Conservation (phyloP, 2,888 invertebrate genomes). For the Andricus curvator region DNA sequence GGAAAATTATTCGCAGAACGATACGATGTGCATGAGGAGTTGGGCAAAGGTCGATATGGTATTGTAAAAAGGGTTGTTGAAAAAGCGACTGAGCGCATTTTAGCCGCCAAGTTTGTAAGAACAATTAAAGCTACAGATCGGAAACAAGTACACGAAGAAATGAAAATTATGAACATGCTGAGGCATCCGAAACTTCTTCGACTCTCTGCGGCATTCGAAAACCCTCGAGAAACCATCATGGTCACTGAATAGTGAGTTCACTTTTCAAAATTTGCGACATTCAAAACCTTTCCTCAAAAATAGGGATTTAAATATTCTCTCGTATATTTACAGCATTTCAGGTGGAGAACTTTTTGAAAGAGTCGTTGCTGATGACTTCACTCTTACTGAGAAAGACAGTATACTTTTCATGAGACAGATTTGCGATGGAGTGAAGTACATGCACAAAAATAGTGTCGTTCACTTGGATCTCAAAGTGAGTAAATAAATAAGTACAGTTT, state of each 20-base stretch:
- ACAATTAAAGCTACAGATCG: slow-evolving; percentile 87
- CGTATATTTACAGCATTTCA: slow-evolving; percentile 84
- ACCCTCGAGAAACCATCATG: slow-evolving; percentile 88
- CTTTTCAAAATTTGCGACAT: neutral
- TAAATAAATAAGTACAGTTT: neutral
- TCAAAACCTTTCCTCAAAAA: neutral
- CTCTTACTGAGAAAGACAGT: slow-evolving; percentile 89
- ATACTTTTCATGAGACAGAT: slow-evolving; percentile 94
- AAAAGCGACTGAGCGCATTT: slow-evolving; percentile 82
- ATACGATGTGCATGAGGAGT: slow-evolving; percentile 85
- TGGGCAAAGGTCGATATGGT: slow-evolving; percentile 88
- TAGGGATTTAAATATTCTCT: slow-evolving; percentile 41
- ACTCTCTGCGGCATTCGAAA: slow-evolving; percentile 90
- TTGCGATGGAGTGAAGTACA: slow-evolving; percentile 93
- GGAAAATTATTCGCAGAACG: slow-evolving; percentile 82
- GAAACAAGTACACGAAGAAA: slow-evolving; percentile 89
- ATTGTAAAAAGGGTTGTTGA: slow-evolving; percentile 86
- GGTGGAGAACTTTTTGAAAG: slow-evolving; percentile 97
- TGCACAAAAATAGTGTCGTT: slow-evolving; percentile 90
- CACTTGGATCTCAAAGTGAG: slow-evolving; percentile 93
- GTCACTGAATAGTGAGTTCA: slow-evolving; percentile 93
- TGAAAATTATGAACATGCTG: slow-evolving; percentile 91
- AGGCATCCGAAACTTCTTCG: slow-evolving; percentile 92
- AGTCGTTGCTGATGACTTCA: slow-evolving; percentile 95
- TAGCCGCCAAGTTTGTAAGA: slow-evolving; percentile 91